phyloP scores from a whole-genome alignment of 2,797 vertebrate species.

The Karalla daura region DNA sequence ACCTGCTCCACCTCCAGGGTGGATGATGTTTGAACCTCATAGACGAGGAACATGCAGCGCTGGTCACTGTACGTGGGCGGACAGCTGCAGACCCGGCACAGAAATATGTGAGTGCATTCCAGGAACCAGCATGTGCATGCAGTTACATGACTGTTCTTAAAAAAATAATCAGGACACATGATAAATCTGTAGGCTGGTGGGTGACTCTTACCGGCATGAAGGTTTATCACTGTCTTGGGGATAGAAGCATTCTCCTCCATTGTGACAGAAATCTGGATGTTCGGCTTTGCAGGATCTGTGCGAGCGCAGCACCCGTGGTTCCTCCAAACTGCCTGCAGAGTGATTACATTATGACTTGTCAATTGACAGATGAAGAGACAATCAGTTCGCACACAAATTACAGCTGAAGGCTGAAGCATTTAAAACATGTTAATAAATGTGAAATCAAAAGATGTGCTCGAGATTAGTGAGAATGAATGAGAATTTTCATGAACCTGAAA shows the following conservation, averaged over 20 bases:
- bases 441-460: too few species aligned
- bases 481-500: too few species aligned
- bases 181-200: not conserved
- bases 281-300: constrained; percentile 57
- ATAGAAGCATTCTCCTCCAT: constrained; percentile 74
- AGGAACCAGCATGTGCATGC: constrained; percentile 44
- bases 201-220: constrained; percentile 72
- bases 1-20: constrained; percentile 56
- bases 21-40: too few species aligned
- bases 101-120: constrained; percentile 48
- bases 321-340: constrained; percentile 51
- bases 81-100: constrained; percentile 68
- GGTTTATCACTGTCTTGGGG: constrained; percentile 68
- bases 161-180: not conserved
- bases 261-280: constrained; percentile 65
- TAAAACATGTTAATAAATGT: too few species aligned
- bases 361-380: too few species aligned
- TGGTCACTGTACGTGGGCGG: constrained; percentile 25
- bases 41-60: constrained; percentile 62
- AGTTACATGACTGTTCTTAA: not conserved
- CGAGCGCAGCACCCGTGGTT: constrained; percentile 20
- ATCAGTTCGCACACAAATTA: too few species aligned
- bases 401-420: too few species aligned
- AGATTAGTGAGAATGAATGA: not conserved
- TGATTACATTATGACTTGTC: too few species aligned